phyloP scores from a whole-genome alignment of 2,888 invertebrate genomes.

The Monopis laevigella region DNA sequence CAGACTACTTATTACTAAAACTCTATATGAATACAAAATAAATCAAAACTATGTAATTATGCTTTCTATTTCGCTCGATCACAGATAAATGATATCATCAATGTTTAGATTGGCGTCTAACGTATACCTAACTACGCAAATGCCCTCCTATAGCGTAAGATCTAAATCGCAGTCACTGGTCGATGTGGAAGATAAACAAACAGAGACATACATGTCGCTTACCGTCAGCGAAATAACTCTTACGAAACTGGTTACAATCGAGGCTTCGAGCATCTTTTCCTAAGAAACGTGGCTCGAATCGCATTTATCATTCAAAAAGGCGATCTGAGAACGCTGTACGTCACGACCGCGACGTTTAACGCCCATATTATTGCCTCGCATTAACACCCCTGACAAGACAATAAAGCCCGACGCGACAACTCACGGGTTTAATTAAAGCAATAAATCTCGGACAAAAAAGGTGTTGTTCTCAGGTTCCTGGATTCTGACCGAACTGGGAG shows the following conservation, averaged over 20 bases:
- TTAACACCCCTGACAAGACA: slow-evolving; percentile 21
- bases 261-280: neutral
- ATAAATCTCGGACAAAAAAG: slow-evolving; percentile 13
- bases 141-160: neutral
- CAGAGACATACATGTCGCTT: neutral
- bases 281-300: neutral
- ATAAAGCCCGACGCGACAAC: slow-evolving; percentile 16
- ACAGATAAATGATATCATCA: no score
- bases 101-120: no score
- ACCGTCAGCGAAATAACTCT: no score
- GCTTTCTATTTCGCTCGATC: no score
- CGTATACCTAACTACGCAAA: no score
- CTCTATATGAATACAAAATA: no score
- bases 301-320: neutral
- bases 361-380: slow-evolving; percentile 4
- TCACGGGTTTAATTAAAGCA: slow-evolving; percentile 30
- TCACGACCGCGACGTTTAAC: neutral
- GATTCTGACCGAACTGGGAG: slow-evolving; percentile 20
- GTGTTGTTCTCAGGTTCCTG: slow-evolving; percentile 27
- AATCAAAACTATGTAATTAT: no score
- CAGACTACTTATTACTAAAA: no score
- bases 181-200: neutral
- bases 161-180: no score
- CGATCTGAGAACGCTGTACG: neutral
- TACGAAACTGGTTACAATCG: no score